A percentile compares a stretch with the other conserved stretches of the same genome.
Evolutionary conservation across 2,113 vertebrate species (phyloP).

Genomic region (Gadus chalcogrammus): DNA sequence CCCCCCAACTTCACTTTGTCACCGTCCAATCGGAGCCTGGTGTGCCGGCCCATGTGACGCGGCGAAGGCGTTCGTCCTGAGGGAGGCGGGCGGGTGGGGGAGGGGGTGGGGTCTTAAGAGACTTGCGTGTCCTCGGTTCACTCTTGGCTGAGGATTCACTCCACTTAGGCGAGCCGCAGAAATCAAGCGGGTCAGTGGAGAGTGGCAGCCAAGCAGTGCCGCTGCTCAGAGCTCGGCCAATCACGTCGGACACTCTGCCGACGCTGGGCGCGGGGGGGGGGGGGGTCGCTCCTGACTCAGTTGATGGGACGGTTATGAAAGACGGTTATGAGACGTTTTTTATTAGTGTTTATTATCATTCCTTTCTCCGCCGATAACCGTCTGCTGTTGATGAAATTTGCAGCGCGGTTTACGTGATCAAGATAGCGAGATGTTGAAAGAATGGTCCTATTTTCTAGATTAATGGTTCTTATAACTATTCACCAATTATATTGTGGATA

Average conservation of each 20-base stretch:
- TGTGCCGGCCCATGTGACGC: constrained; percentile 23
- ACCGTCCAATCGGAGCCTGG: no score
- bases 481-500: not conserved
- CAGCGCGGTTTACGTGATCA: constrained; percentile 21
- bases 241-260: constrained; percentile 26
- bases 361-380: constrained; percentile 10
- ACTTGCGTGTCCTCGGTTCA: constrained; percentile 41
- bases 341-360: not conserved
- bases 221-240: constrained; percentile 8
- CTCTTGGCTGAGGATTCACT: constrained; percentile 34
- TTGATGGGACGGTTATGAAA: not conserved
- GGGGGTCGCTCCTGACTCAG: constrained; percentile 18
- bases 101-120: not conserved
- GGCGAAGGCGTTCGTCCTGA: constrained; percentile 34
- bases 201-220: constrained; percentile 21
- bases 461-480: not conserved
- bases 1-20: no score
- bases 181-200: constrained; percentile 45
- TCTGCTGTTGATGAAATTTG: constrained; percentile 15
- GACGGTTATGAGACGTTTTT: constrained; percentile 11
- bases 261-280: not conserved
- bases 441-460: not conserved
- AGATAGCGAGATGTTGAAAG: constrained; percentile 20
- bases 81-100: constrained; percentile 10
- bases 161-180: constrained; percentile 21